These are phyloP conservation scores for Sinohyriopsis cumingii DNA, from an alignment of 2,888 invertebrate genomes.

Conservation along the genomic window DNA sequence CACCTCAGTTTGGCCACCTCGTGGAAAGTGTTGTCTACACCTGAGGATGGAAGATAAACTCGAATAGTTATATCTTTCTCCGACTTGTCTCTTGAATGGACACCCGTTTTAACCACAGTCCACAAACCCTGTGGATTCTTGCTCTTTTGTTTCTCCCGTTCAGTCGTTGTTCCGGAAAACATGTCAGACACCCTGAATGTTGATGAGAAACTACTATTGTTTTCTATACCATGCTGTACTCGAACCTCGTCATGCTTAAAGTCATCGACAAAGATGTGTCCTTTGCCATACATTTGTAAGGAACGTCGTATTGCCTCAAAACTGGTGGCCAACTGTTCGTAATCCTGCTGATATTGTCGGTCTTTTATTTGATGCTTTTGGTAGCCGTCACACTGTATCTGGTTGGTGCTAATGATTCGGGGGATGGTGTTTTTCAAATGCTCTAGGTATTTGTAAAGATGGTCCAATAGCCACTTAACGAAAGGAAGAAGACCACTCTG, in stretches of 20 bases:
- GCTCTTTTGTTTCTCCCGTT: neutral
- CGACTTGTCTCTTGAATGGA: constrained; percentile 18
- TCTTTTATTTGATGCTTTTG: constrained; percentile 29
- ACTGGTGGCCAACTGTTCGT: constrained; percentile 40
- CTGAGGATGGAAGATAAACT: constrained; percentile 42
- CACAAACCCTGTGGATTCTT: constrained; percentile 37
- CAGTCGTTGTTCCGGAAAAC: constrained; percentile 7
- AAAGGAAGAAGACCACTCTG: constrained; percentile 20
- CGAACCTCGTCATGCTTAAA: constrained; percentile 39
- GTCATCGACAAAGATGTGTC: constrained; percentile 45
- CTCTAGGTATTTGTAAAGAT: constrained; percentile 28
- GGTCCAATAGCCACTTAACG: constrained; percentile 28
- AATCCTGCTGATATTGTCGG: constrained; percentile 24
- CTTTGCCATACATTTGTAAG: constrained; percentile 43
- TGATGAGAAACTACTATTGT: constrained; percentile 15
- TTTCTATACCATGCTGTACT: constrained; percentile 17
- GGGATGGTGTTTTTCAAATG: constrained; percentile 35
- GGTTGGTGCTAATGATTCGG: constrained; percentile 47
- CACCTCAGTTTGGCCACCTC: constrained; percentile 59
- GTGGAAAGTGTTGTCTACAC: constrained; percentile 39
- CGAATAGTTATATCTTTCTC: constrained; percentile 39
- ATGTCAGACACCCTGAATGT: constrained; percentile 17
- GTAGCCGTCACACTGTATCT: constrained; percentile 44
- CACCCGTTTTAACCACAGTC: constrained; percentile 33
- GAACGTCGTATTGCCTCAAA: constrained; percentile 43